phyloP scores from a whole-genome alignment of 2,888 invertebrate species.

The Drosophila suboccidentalis region DNA sequence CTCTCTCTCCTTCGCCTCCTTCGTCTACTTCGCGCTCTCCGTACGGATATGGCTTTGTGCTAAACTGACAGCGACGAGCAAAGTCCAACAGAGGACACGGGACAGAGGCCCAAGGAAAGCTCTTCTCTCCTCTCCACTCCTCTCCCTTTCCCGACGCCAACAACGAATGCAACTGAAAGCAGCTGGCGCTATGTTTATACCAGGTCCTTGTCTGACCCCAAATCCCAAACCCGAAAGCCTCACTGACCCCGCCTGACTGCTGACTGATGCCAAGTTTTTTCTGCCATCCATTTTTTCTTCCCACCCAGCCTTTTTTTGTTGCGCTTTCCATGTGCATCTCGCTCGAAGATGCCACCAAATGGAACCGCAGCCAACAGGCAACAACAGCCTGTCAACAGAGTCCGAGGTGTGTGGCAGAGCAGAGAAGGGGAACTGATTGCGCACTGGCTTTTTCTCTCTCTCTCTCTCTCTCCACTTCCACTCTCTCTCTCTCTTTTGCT shows the following conservation, averaged over 20 bases:
- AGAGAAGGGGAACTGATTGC: background rate
- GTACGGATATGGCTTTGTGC: constrained; percentile 71
- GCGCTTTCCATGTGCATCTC: constrained; percentile 8
- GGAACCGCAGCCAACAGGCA: constrained; percentile 25
- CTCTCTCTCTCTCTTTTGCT: constrained; percentile 25
- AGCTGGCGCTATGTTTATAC: constrained; percentile 39
- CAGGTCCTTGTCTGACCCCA: constrained; percentile 39
- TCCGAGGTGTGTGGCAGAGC: background rate
- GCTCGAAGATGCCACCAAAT: constrained; percentile 34
- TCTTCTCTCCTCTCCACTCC: background rate
- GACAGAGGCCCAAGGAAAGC: background rate
- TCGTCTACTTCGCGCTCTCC: constrained; percentile 6
- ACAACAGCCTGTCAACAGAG: constrained; percentile 37
- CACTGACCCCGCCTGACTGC: constrained; percentile 13
- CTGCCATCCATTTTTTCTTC: constrained; percentile 13
- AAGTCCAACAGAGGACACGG: constrained; percentile 11
- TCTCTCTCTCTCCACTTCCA: constrained; percentile 12
- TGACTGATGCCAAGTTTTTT: constrained; percentile 32
- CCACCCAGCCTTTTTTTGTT: background rate
- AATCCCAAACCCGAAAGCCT: background rate
- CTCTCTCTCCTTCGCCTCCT: constrained; percentile 32
- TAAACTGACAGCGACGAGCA: constrained; percentile 67
- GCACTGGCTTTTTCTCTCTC: constrained; percentile 14
- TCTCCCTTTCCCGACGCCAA: constrained; percentile 5
- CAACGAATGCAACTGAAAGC: constrained; percentile 35